Percentiles rank a stretch among this genome's conserved stretches.
phyloP scores from a whole-genome alignment of 2,797 vertebrate species.

The Zenarchopterus dispar region DNA sequence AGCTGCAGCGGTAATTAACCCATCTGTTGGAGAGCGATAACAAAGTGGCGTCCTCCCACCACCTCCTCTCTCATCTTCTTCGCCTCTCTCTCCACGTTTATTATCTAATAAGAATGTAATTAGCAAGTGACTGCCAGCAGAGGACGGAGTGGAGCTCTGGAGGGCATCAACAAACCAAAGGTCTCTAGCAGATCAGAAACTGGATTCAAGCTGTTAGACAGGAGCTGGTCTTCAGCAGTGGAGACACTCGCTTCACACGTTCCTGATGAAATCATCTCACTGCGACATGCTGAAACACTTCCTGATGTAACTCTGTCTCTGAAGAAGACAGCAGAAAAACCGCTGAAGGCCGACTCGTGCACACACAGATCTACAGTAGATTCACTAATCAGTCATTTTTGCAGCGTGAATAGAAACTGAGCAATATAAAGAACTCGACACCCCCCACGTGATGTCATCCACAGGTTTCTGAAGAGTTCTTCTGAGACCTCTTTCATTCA shows the following conservation, averaged over 20 bases:
- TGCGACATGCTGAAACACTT: not conserved
- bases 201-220: conserved; percentile 7
- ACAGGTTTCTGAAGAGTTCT: too few species aligned
- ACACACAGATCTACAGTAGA: too few species aligned
- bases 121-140: too few species aligned
- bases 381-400: too few species aligned
- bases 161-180: conserved; percentile 59
- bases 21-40: conserved; percentile 70
- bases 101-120: conserved; percentile 78
- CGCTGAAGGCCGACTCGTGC: too few species aligned
- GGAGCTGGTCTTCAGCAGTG: not conserved
- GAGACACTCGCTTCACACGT: too few species aligned
- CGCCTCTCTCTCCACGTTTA: conserved; percentile 31
- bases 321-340: too few species aligned
- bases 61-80: conserved; percentile 15
- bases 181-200: conserved; percentile 31
- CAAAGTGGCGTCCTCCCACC: conserved; percentile 29
- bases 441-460: too few species aligned
- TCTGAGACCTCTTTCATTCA: too few species aligned
- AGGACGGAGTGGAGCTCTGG: conserved; percentile 18
- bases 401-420: too few species aligned
- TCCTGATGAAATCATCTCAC: not conserved
- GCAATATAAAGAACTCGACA: too few species aligned
- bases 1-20: conserved; percentile 73
- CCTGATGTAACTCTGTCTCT: too few species aligned